Evolutionary conservation across 2,113 vertebrate genomes (phyloP).

Genomic region (Romanogobio albipinnatus): DNA sequence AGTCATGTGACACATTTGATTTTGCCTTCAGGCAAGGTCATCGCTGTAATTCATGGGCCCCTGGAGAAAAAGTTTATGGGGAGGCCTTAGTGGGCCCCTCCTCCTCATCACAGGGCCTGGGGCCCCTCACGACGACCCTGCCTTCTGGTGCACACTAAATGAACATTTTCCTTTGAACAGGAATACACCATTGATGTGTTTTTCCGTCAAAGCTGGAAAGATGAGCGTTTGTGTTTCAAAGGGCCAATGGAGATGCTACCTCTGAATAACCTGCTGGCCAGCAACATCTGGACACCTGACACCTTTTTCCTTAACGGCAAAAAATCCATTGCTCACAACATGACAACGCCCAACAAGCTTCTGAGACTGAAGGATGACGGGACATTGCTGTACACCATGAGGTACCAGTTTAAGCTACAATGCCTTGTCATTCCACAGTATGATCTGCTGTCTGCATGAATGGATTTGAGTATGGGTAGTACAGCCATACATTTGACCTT

Average conservation of each 20-base stretch:
- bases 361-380: conserved; percentile 92
- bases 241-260: conserved; percentile 94
- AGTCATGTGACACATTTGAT: not conserved
- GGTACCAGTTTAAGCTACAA: conserved; percentile 72
- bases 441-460: not conserved
- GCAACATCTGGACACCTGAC: conserved; percentile 98
- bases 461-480: not conserved
- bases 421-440: not conserved
- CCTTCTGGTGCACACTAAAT: not conserved
- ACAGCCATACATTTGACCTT: not conserved
- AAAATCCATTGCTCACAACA: conserved; percentile 97
- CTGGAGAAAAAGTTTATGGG: conserved; percentile 3
- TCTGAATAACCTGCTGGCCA: conserved; percentile 93
- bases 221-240: conserved; percentile 91
- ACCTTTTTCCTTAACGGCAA: conserved; percentile 98
- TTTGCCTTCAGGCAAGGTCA: not conserved
- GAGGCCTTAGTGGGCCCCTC: not conserved
- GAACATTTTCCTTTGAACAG: conserved; percentile 67
- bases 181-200: conserved; percentile 98
- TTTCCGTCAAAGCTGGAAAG: conserved; percentile 99
- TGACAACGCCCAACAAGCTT: conserved; percentile 98
- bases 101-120: not conserved
- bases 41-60: not conserved
- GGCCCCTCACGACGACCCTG: not conserved
- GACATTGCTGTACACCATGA: conserved; percentile 97